These are phyloP conservation scores for Nephotettix cincticeps DNA, from an alignment of 1,140 invertebrate genomes.

Conservation along the genomic window DNA sequence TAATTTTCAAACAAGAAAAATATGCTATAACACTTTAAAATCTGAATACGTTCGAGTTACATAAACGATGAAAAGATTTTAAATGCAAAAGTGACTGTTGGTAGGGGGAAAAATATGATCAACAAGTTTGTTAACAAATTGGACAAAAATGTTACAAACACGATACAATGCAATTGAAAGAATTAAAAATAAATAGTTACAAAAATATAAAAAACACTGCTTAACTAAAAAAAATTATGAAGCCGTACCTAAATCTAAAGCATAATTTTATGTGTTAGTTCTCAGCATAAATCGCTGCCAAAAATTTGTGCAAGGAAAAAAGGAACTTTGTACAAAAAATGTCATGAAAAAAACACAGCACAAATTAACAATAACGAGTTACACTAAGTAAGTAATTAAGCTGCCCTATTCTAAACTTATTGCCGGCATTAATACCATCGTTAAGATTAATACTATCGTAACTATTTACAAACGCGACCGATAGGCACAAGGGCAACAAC, in stretches of 20 bases:
- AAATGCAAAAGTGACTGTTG: too few relatives aligned
- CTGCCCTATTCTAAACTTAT: neutral
- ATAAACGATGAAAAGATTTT: too few relatives aligned
- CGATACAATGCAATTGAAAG: neutral
- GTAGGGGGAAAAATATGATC: too few relatives aligned
- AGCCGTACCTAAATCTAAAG: neutral
- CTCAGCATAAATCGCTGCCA: neutral
- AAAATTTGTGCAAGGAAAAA: neutral
- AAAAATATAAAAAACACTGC: conserved; percentile 16
- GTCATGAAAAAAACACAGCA: neutral
- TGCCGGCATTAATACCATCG: conserved; percentile 12
- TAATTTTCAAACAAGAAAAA: too few relatives aligned
- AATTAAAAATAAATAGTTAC: conserved; percentile 19
- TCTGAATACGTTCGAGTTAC: too few relatives aligned
- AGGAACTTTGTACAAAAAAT: conserved; percentile 21
- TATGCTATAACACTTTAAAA: too few relatives aligned
- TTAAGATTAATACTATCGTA: neutral
- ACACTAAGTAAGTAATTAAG: neutral
- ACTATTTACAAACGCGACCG: neutral
- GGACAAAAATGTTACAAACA: neutral
- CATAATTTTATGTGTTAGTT: conserved; percentile 5
- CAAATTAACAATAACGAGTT: conserved; percentile 11
- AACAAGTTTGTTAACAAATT: too few relatives aligned
- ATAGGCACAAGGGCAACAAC: neutral
- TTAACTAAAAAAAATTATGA: conserved; percentile 5